Evolutionary conservation across 2,113 vertebrate genomes (phyloP), one percentile per base, ranked within the genome.

Genomic region (Thinocorus orbignyianus): DNA sequence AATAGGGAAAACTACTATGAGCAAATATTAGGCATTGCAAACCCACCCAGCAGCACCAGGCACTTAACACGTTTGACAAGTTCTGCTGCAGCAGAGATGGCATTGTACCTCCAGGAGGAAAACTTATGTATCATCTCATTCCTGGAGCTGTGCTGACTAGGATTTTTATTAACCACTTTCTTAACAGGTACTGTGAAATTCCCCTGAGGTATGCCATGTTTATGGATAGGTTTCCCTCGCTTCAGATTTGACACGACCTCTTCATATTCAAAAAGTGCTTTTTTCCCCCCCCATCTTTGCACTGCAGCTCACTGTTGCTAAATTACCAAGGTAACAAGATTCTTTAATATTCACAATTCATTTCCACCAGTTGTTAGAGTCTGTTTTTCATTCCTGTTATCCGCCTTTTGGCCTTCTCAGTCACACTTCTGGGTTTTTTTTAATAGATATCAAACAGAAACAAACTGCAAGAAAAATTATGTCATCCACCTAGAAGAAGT

Each of bases 321-420:
- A 79, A 95, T 91, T 93, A 81, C 87, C 52, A 87, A 71, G 78
- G 84, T 90, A 94, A 95, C 65, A 60, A 71, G 44, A 86, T 58
- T 44, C 60, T 92, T 94, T 54, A 84, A 78, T 77, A 92, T 82
- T 88, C 90, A 87, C 33, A 42, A 24, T 90, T 94, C 85, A 30
- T 65, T 95, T 90, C 74, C 28, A 61, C n/a, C 44, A 68, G 44
- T 88, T 88, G n/a, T 87, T 85, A 48, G 26, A 61, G 31, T 60
- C 44, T 81, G 17, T 4, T 85, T 90, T 39, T 72, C 48, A n/a
- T 64, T 79, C 61, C 57, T 61, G 17, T 37, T 11, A 7, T 42
- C 74, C 64, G 25, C 6, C 33, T 76, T 61, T 48, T 24, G 13
- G 39, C 12, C 60, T 89, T 90, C 78, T 73, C 51, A 49, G 35